Base-by-base conservation (phyloP, 1,140 invertebrate genomes). In the Manduca sexta region DNA sequence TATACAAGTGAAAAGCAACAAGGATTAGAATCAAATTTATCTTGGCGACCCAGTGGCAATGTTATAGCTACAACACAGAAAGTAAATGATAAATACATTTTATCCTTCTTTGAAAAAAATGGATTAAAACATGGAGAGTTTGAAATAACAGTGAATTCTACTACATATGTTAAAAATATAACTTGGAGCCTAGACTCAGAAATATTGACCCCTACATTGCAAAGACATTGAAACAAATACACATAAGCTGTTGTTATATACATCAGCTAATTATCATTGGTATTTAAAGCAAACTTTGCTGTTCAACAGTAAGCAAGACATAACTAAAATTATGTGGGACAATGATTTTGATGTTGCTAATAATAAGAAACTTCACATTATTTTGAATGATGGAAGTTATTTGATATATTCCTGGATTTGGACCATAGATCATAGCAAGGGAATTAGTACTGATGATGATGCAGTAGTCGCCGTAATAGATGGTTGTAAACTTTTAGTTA, bases 41-140 rank as follows among this genome's bases (percentile, higher is more conserved):
- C 89, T 10, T 97, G 95, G 95, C 91, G 91, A 64, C 94, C 94
- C 2, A 90, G 89, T 50, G 95, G 94, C 34, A 93, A 91, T 79
- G 79, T 96, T 38, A 93, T 97, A 45, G 92, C 94, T 1, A 87
- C 91, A 8, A 90, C 91, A 1, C 92, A 94, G 61, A 84, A 83
- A 52, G 64, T 90, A 0, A 69, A 86, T 7, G 90, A 91, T 44
- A 93, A 93, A 69, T 91, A 93, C 68, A 87, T 92, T n/a, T 86
- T 97, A 26, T 86, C 91, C 7, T 92, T 97, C 55, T 96, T 97
- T 86, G 97, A 98, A 68, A 97, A 95, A 71, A 98, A 98, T 89
- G 97, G 97, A 3, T 81, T 98, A 10, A 91, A 92, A 60, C 95
- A 97, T 86, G 91, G 93, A 35, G 93, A 96, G 61, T 94, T 97